Base-by-base conservation (phyloP, 64 coral and sea anemone species). In the Pocillopora damicornis region DNA sequence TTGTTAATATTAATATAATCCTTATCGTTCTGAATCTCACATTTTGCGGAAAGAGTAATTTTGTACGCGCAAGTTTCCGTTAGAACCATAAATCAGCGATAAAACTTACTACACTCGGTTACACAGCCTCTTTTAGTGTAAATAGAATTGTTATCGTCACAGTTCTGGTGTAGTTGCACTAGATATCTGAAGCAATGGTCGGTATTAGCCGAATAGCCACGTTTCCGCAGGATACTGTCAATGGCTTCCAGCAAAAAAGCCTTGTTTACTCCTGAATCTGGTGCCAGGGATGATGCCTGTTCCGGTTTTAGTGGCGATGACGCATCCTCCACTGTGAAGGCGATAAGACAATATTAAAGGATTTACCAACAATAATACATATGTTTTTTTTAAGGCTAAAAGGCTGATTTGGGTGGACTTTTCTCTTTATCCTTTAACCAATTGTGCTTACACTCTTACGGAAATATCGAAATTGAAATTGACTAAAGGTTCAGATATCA, bases 121-220 rank as follows among this genome's bases (percentile, higher is more conserved):
- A 85, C 23, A 26, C 81, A 85, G 11, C 71, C 81, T 23, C 81
- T 85, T 85, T 85, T 71, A 30, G 17, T 85, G 3, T 72, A 56
- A 23, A 65, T 72, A 1, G 81, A 85, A 22, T 85, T 85, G 65
- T 10, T 51, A 68, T 85, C 65, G 17, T 72, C 81, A 42, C 81
- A 85, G 11, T 36, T 72, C 30, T 42, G 69, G 22, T 37, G 35
- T 17, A 85, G 9, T 22, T 72, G 6, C 9, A 72, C 81, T 37
- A 85, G 65, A 35, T 69, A 66, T 72, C 67, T 37, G 15, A 71
- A 72, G 26, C 81, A 85, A 13, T 36, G 9, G 35, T 85, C 81
- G 8, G n/a, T 45, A 58, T 18, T 6, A 58, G 51, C 81, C 51
- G 65, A 63, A 85, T 72, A 85, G 11, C 81, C 15, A 20, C 81